Base-by-base conservation (phyloP, 2,113 vertebrate genomes). In the Centropus bengalensis region DNA sequence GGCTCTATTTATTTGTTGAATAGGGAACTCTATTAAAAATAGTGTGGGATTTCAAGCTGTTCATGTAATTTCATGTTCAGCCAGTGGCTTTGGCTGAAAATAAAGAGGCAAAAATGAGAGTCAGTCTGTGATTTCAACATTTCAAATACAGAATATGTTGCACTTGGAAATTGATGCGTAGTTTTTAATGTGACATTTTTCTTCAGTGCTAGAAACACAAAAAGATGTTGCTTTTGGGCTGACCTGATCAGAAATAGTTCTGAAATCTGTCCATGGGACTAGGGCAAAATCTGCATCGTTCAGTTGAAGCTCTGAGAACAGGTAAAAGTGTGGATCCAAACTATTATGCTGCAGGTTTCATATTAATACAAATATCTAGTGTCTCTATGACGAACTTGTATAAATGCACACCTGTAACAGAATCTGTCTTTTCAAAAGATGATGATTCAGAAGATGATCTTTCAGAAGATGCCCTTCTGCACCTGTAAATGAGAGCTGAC, bases 1-100 rank as follows among this genome's bases (percentile, higher is more conserved):
- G 80, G 83, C 82, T 95, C 90, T 89, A 80, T 95, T 95, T 96
- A 66, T 93, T 95, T 90, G 76, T 92, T 88, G 83, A 95, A 93
- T n/a, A 81, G 69, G 45, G 64, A 93, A 75, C 51, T 73, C 55
- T 63, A 14, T 94, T 95, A 91, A 70, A 90, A 93, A 55, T 86
- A 90, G 52, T 59, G 88, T 96, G 91, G 94, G 80, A 83, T 96
- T 94, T 90, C 62, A 52, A 73, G 84, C 52, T 87, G 26, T 82
- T 89, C 70, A 8, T 85, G 74, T 78, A 55, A 44, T 95, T 94
- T 27, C 75, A 64, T 1, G 0, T 83, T 75, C 73, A 92, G 68
- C 64, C 91, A 70, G 73, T 88, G 86, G 68, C 84, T 96, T 95
- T 95, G 94, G 95, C 94, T 95, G 88, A 60, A 92, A 84, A 81